Percentiles rank a stretch among this genome's conserved stretches.
These are phyloP conservation scores for Nettapus auritus DNA, from an alignment of 2,113 vertebrate species.

Conservation along the genomic window DNA sequence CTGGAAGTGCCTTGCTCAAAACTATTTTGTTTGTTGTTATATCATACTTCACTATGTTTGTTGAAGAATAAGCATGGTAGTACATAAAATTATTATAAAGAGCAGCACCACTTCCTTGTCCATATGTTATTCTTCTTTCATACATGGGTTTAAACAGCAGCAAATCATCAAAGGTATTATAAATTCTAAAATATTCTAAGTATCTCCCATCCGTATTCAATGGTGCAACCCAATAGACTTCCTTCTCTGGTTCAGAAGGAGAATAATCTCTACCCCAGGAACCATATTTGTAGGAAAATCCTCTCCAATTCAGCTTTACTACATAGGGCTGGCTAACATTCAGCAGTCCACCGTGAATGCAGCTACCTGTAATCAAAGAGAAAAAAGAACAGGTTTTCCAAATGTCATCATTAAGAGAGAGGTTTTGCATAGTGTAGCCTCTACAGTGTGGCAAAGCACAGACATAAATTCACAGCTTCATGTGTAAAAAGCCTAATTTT, in stretches of 20 bases:
- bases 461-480: background rate
- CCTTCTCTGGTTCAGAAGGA: conserved; percentile 45
- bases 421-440: background rate
- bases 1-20: conserved; percentile 69
- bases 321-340: conserved; percentile 84
- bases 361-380: conserved; percentile 72
- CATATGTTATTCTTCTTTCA: conserved; percentile 30
- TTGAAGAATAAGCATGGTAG: conserved; percentile 71
- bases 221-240: conserved; percentile 84
- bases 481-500: background rate
- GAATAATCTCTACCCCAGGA: conserved; percentile 86
- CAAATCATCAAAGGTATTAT: conserved; percentile 80
- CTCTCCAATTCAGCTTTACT: conserved; percentile 83
- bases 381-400: background rate
- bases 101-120: conserved; percentile 81
- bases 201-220: conserved; percentile 61
- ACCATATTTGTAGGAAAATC: conserved; percentile 80
- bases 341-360: conserved; percentile 63
- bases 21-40: conserved; percentile 27
- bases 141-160: conserved; percentile 64
- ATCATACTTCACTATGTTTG: conserved; percentile 71
- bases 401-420: background rate
- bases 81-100: conserved; percentile 83
- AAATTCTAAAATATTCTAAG: conserved; percentile 77
- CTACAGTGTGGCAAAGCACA: background rate